Conservation (phyloP, 1,140 invertebrate species). For the Campodea augens region DNA sequence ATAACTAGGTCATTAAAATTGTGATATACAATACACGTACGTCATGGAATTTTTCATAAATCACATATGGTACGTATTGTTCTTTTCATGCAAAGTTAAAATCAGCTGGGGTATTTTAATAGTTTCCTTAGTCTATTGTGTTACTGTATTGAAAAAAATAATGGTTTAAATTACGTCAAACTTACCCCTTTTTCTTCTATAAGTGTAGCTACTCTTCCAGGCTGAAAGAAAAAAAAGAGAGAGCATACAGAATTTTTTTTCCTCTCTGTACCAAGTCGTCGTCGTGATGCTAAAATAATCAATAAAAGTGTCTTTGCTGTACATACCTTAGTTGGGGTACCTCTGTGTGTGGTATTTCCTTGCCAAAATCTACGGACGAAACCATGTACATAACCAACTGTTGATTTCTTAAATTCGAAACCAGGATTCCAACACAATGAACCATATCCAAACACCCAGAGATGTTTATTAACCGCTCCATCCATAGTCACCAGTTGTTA, state of each 20-base stretch:
- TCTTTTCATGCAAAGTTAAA: no score
- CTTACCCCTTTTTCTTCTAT: slow-evolving; percentile 49
- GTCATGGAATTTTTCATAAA: no score
- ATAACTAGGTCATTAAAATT: no score
- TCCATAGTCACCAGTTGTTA: not conserved
- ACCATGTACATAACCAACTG: slow-evolving; percentile 50
- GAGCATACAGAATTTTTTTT: not conserved
- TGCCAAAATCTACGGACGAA: slow-evolving; percentile 68
- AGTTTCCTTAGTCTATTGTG: no score
- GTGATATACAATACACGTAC: no score
- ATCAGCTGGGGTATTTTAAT: no score
- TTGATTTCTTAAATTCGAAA: slow-evolving; percentile 48
- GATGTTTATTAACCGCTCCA: slow-evolving; percentile 1
- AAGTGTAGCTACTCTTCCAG: slow-evolving; percentile 54
- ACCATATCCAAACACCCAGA: slow-evolving; percentile 74
- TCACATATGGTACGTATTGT: no score
- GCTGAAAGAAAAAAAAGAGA: slow-evolving; percentile 36
- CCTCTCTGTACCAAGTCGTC: not conserved
- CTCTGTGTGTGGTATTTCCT: slow-evolving; percentile 62
- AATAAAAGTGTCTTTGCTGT: not conserved
- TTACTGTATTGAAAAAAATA: no score
- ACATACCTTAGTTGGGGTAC: slow-evolving; percentile 50
- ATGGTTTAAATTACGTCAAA: no score
- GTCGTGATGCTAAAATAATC: not conserved
- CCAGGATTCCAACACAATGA: slow-evolving; percentile 74